These are phyloP conservation scores for Watsonalla binaria DNA, from an alignment of 2,888 invertebrate species.

Conservation along the genomic window DNA sequence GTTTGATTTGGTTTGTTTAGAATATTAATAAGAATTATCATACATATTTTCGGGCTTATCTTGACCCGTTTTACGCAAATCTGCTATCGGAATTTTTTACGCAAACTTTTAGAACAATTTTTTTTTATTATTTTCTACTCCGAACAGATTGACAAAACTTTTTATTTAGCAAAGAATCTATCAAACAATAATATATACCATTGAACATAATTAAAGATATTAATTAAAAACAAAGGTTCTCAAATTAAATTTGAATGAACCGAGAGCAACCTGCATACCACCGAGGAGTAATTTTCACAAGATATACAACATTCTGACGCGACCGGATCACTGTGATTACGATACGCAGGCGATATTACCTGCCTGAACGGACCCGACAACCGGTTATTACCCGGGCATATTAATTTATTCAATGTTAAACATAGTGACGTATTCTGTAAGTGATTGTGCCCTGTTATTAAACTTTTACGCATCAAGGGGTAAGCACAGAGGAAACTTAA, in stretches of 20 bases:
- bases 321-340: slow-evolving; percentile 28
- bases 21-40: not conserved
- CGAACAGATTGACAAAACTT: no score
- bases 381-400: slow-evolving; percentile 16
- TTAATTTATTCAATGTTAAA: slow-evolving; percentile 14
- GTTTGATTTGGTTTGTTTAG: not conserved
- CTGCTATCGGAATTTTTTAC: no score
- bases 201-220: no score
- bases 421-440: slow-evolving; percentile 9
- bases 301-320: slow-evolving; percentile 28
- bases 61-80: no score
- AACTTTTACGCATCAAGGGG: no score
- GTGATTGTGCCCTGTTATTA: not conserved
- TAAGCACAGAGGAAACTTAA: no score
- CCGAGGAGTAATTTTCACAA: slow-evolving; percentile 14
- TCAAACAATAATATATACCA: no score
- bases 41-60: not conserved
- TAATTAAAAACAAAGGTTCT: no score
- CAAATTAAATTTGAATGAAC: not conserved
- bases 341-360: slow-evolving; percentile 7
- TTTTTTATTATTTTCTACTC: no score
- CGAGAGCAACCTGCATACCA: not conserved
- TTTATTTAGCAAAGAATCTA: no score
- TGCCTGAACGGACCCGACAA: slow-evolving; percentile 8
- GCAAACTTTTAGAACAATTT: no score